Evolutionary conservation across 2,113 vertebrate genomes (phyloP).

Genomic region (Ellobius talpinus): DNA sequence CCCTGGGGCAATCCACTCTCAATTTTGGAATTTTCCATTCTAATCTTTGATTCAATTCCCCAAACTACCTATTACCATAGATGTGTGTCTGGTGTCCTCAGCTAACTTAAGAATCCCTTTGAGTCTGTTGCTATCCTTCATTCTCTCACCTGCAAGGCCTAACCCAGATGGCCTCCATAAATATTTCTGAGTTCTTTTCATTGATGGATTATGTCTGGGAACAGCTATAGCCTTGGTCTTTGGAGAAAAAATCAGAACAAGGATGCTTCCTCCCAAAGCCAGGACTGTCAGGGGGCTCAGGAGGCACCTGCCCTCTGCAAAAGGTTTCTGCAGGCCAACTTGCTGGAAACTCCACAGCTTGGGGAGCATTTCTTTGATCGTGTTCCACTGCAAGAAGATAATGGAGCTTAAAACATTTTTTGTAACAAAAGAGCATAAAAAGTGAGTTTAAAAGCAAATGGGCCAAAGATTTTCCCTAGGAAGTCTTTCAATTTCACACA

Average conservation of each 20-base stretch:
- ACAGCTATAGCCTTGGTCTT: background rate
- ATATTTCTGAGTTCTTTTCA: slow-evolving; percentile 39
- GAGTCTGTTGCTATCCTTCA: background rate
- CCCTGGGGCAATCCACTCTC: background rate
- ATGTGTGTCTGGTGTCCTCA: background rate
- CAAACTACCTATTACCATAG: background rate
- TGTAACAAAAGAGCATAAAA: slow-evolving; percentile 76
- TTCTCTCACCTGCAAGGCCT: slow-evolving; percentile 21
- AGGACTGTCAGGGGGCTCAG: background rate
- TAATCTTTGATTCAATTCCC: background rate
- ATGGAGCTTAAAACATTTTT: slow-evolving; percentile 72
- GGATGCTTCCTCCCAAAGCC: background rate
- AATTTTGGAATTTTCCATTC: background rate
- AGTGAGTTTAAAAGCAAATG: slow-evolving; percentile 83
- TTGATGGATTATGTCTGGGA: slow-evolving; percentile 35
- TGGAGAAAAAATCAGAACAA: background rate
- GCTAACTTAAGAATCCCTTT: background rate
- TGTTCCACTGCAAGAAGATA: slow-evolving; percentile 59
- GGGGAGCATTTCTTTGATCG: slow-evolving; percentile 61
- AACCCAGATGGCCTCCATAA: slow-evolving; percentile 52
- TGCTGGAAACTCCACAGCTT: slow-evolving; percentile 40
- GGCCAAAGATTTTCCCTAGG: slow-evolving; percentile 75
- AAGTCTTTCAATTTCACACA: slow-evolving; percentile 80
- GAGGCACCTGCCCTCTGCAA: background rate
- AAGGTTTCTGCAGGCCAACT: background rate